Conservation (phyloP, 1,140 invertebrate genomes). For the Orius insidiosus region DNA sequence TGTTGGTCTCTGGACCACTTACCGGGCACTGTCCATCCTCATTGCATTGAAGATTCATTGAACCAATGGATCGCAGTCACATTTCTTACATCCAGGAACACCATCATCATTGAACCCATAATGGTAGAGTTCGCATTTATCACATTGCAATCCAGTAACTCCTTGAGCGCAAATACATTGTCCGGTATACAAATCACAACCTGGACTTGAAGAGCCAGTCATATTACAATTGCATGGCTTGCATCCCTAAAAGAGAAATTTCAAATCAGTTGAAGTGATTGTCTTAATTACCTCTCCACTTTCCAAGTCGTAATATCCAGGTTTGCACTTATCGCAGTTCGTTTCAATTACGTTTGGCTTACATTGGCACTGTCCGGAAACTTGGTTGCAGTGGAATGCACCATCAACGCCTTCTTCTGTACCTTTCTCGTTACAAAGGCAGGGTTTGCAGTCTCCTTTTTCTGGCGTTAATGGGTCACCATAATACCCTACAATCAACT, state of each 20-base stretch:
- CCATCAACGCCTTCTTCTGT: conserved; percentile 45
- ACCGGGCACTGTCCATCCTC: conserved; percentile 65
- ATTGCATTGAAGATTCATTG: conserved; percentile 65
- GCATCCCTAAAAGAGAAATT: conserved; percentile 40
- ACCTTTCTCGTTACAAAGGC: conserved; percentile 65
- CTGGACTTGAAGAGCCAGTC: conserved; percentile 65
- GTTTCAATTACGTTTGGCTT: conserved; percentile 68
- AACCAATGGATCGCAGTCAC: conserved; percentile 82
- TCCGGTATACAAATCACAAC: conserved; percentile 67
- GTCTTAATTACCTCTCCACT: conserved; percentile 42
- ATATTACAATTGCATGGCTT: conserved; percentile 69
- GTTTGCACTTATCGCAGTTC: conserved; percentile 76
- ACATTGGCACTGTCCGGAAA: conserved; percentile 71
- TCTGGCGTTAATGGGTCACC: conserved; percentile 71
- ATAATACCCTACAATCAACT: conserved; percentile 51
- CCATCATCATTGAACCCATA: conserved; percentile 93
- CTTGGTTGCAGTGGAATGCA: conserved; percentile 60
- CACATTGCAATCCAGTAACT: conserved; percentile 66
- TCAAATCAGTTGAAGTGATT: conserved; percentile 4
- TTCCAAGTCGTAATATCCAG: conserved; percentile 65
- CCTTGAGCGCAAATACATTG: conserved; percentile 75
- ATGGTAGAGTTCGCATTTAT: conserved; percentile 65
- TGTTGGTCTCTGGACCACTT: conserved; percentile 20
- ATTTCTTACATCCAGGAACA: conserved; percentile 59
- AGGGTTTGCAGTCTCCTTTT: conserved; percentile 80